phyloP scores from a whole-genome alignment of 2,888 invertebrate genomes.

The Dinocampus coccinellae region DNA sequence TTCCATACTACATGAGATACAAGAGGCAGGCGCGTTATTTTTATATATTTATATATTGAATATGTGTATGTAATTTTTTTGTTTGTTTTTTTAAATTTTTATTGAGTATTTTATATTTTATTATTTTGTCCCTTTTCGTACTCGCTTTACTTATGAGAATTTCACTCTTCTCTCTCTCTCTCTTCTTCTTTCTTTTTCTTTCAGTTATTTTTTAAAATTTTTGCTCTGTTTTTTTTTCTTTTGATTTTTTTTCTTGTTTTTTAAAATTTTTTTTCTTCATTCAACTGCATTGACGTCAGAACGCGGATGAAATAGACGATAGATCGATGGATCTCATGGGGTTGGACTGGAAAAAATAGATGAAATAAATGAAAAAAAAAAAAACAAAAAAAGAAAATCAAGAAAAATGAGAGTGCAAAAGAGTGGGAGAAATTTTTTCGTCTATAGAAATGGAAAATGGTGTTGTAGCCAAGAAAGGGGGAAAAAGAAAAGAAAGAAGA shows the following conservation, averaged over 20 bases:
- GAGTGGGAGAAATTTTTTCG: not conserved
- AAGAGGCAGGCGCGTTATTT: constrained; percentile 9
- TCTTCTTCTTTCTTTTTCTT: no score
- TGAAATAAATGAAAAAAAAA: not conserved
- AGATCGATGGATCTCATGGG: constrained; percentile 20
- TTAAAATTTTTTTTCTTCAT: no score
- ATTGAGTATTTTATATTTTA: no score
- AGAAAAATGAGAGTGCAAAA: not conserved
- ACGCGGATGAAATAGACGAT: not conserved
- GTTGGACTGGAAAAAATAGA: no score
- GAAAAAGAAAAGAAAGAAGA: not conserved
- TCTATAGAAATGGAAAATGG: not conserved
- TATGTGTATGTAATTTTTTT: not conserved
- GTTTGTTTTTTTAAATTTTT: not conserved
- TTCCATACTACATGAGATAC: constrained; percentile 38
- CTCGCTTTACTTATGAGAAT: no score
- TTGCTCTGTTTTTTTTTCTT: no score
- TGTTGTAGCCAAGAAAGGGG: not conserved
- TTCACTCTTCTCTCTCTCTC: no score
- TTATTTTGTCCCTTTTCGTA: no score
- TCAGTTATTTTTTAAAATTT: no score
- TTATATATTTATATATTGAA: not conserved
- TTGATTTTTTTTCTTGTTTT: not conserved
- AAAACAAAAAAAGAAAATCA: not conserved
- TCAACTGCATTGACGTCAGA: not conserved